Base-by-base conservation (phyloP, 1,140 invertebrate species). In the Rhyzopertha dominica region DNA sequence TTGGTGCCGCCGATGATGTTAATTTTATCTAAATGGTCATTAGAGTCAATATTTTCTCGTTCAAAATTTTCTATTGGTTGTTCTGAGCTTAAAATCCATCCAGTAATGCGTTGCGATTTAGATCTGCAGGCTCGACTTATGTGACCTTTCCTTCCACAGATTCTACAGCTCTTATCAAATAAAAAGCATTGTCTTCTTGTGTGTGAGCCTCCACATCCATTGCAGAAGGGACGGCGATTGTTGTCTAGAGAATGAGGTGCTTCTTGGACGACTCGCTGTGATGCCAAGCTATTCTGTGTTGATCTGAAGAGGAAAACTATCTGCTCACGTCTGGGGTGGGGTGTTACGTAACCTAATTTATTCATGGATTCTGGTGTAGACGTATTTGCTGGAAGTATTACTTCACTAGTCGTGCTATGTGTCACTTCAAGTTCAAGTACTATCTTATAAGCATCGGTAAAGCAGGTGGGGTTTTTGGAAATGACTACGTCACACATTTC, bases 401-500 rank as follows among this genome's bases (percentile, higher is more conserved):
- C 45, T 18, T 12, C 29, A 19, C 34, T 17, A 8, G 45, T 3
- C 14, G 24, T 47, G 10, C 23, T 5, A 29, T 17, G 45, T 2
- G 45, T 49, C 14, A 29, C 45, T 24, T 44, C 45, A 4, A 47
- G 23, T 14, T 37, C 4, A 7, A 18, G 43, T 23, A 55, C 53
- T 12, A 58, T 54, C 18, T 52, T 41, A 19, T 48, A 54, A 1
- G 58, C 53, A 1, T n/a, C 43, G 1, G 29, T 32, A 20, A 58
- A 55, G 5, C 50, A 42, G 5, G 5, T 28, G 0, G 53, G 47
- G 7, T 58, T 51, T 43, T 56, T 58, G 0, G 38, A 22, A 19
- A 59, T 55, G 5, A 58, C 51, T 20, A 53, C 53, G 20, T 58
- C 47, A 17, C 56, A 50, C 44, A 56, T 51, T 0, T 56, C 48